Evolutionary conservation across 2,888 invertebrate genomes (phyloP).

Genomic region (Lamproptera curius): DNA sequence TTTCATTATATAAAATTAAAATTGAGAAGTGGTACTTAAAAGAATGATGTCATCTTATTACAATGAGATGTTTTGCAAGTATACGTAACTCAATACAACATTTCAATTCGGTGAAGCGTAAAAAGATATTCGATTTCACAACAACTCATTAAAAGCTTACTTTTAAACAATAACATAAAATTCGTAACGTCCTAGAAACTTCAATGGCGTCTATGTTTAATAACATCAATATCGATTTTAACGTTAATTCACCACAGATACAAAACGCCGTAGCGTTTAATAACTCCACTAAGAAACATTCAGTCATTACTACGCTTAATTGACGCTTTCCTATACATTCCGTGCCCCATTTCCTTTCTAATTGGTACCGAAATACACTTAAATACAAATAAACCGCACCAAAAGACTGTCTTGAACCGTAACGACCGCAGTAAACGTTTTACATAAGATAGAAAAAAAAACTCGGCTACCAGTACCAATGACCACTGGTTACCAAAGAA

Average conservation of each 20-base stretch:
- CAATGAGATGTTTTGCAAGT: no score
- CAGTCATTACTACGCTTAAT: conserved; percentile 33
- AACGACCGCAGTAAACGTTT: conserved; percentile 48
- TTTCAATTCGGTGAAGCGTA: no score
- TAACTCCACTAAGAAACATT: conserved; percentile 12
- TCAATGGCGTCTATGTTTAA: no score
- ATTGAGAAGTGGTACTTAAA: no score
- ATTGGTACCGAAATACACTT: conserved; percentile 50
- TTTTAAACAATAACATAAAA: no score
- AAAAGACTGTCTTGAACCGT: conserved; percentile 41
- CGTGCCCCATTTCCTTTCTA: conserved; percentile 42
- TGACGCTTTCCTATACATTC: conserved; percentile 33
- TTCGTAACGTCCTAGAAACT: no score
- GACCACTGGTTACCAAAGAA: conserved; percentile 13
- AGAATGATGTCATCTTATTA: no score
- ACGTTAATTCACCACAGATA: conserved; percentile 4
- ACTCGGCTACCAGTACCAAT: conserved; percentile 14
- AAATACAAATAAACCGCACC: conserved; percentile 36
- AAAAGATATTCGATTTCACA: no score
- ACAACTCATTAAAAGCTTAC: no score
- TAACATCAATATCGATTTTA: conserved; percentile 1
- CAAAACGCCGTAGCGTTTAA: conserved; percentile 8
- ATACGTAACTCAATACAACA: no score
- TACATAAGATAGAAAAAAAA: conserved; percentile 34
- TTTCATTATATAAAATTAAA: no score